These are phyloP conservation scores for Telmatherina bonti DNA, from an alignment of 2,797 vertebrate species.

Conservation along the genomic window DNA sequence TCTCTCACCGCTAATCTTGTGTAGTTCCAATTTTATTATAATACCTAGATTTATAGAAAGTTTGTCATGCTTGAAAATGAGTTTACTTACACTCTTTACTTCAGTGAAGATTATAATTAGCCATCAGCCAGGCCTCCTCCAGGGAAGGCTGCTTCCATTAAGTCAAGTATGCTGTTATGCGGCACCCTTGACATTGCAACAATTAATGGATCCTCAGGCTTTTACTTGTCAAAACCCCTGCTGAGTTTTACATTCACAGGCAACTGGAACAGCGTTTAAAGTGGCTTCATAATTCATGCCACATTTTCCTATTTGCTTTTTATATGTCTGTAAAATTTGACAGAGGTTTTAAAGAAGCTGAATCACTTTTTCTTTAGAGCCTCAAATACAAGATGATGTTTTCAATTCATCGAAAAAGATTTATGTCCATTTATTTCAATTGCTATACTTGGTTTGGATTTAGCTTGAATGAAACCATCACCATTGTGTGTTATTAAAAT, in stretches of 20 bases:
- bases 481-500: not conserved
- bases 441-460: too few species aligned
- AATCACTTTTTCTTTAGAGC: conserved; percentile 35
- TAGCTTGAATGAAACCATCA: too few species aligned
- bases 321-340: conserved; percentile 50
- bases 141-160: conserved; percentile 56
- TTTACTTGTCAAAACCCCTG: conserved; percentile 64
- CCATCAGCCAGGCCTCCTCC: conserved; percentile 37
- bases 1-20: conserved; percentile 3
- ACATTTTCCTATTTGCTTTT: conserved; percentile 57
- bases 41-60: conserved; percentile 39
- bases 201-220: conserved; percentile 73
- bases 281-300: conserved; percentile 61
- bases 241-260: conserved; percentile 54
- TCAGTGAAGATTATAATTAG: conserved; percentile 61
- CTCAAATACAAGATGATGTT: conserved; percentile 22
- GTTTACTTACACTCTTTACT: conserved; percentile 52
- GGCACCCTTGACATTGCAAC: conserved; percentile 34
- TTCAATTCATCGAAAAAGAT: not conserved
- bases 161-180: conserved; percentile 48
- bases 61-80: conserved; percentile 46
- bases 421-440: too few species aligned
- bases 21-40: conserved; percentile 25
- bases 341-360: conserved; percentile 46
- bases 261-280: conserved; percentile 55